Evolutionary conservation across 2,797 vertebrate genomes (phyloP).

Genomic region (Myotis daubentonii): DNA sequence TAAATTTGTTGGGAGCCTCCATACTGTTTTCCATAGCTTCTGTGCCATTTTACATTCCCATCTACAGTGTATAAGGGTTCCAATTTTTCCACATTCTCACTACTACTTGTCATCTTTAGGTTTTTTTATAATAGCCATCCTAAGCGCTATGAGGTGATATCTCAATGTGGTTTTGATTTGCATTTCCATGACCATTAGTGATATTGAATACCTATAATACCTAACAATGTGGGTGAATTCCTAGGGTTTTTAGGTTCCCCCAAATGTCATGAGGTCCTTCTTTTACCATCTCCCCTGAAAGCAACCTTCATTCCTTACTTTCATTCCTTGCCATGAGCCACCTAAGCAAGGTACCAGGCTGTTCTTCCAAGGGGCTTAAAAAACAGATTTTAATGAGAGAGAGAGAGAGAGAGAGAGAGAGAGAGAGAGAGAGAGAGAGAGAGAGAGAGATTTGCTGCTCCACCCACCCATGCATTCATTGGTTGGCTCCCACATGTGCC

Average conservation of each 20-base stretch:
- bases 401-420: too few species aligned
- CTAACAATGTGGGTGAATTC: neutral
- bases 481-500: neutral
- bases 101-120: neutral
- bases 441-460: neutral
- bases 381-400: neutral
- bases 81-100: neutral
- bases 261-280: neutral
- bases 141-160: neutral
- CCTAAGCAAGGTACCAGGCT: neutral
- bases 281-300: neutral
- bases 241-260: neutral
- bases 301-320: neutral
- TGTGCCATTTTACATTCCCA: neutral
- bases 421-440: too few species aligned
- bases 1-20: neutral
- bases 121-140: neutral
- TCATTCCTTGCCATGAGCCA: neutral
- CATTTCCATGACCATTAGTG: neutral
- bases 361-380: neutral
- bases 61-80: neutral
- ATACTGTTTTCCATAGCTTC: neutral
- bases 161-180: neutral
- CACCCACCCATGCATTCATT: neutral
- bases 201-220: neutral